Base-by-base conservation (phyloP, 2,888 invertebrate genomes). In the Nomada fucata region DNA sequence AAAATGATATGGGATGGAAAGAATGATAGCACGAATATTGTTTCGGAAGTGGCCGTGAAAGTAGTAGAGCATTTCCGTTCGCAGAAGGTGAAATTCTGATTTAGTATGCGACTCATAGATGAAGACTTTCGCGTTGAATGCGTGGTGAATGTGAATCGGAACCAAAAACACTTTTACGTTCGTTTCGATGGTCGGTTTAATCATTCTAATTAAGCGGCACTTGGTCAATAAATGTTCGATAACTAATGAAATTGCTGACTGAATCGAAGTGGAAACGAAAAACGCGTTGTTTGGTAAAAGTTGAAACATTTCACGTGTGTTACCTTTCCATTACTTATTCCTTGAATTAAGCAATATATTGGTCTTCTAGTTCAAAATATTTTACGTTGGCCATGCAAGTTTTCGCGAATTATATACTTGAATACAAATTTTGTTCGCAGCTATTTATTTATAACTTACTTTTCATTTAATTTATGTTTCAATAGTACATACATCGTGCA, bases 131-230 rank as follows among this genome's bases (percentile, higher is more conserved):
- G 74, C 83, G 70, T 53, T 23, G 44, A 55, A 23, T 76, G 26
- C 55, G 26, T 50, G 61, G 5, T 68, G 90, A 90, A 89, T 85
- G 69, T 67, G 52, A 83, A 86, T 67, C n/a, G 64, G 50, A 78
- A 59, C 75, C 79, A 84, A 85, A 90, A 90, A 86, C 85, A 86
- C 89, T 90, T 89, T 89, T 89, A 86, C 85, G 67, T 77, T 89
- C 86, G 86, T 86, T 83, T 76, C 74, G 55, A 68, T 60, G 74
- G 69, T 18, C 29, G 64, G 18, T 10, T 23, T 57, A 11, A 18
- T n/a, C 55, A 77, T 72, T 74, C 81, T 29, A 75, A 79, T 86
- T 86, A 72, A 60, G 71, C 42, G 67, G 36, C 29, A 13, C 10
- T 20, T 42, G 36, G 52, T 26, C 70, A 36, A 36, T 36, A 36